Percentiles rank a stretch among this genome's conserved stretches.
Evolutionary conservation across 2,888 invertebrate species (phyloP).

Genomic region (Amorpha juglandis): DNA sequence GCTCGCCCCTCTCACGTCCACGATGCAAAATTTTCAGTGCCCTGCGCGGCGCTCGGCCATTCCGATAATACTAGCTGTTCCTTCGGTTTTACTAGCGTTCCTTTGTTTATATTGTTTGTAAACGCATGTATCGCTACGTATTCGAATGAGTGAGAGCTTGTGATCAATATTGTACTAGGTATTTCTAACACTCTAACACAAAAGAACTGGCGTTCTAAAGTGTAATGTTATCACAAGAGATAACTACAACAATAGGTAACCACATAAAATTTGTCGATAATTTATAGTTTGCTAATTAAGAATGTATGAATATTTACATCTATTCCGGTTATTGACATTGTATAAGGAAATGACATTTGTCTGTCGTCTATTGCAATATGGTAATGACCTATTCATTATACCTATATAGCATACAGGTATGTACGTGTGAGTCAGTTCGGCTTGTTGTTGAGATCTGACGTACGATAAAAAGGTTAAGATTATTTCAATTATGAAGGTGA

Average conservation of each 20-base stretch:
- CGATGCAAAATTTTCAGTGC: constrained; percentile 72
- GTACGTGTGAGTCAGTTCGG: constrained; percentile 36
- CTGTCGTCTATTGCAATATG: constrained; percentile 41
- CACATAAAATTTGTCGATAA: not conserved
- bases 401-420: constrained; percentile 28
- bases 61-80: constrained; percentile 42
- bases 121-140: no score
- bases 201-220: not conserved
- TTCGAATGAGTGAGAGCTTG: no score
- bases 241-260: not conserved
- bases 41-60: constrained; percentile 61
- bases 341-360: constrained; percentile 55
- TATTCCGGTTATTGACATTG: constrained; percentile 60
- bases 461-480: constrained; percentile 46
- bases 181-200: no score
- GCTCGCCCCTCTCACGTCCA: constrained; percentile 55
- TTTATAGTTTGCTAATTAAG: not conserved
- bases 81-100: constrained; percentile 31
- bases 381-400: constrained; percentile 27
- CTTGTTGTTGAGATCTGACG: constrained; percentile 43
- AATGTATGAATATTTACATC: constrained; percentile 35
- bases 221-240: not conserved
- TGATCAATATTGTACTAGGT: no score
- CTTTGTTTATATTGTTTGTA: not conserved
- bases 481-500: constrained; percentile 49